Evolutionary conservation across 2,113 vertebrate species (phyloP).

Genomic region (Petroica traversi): DNA sequence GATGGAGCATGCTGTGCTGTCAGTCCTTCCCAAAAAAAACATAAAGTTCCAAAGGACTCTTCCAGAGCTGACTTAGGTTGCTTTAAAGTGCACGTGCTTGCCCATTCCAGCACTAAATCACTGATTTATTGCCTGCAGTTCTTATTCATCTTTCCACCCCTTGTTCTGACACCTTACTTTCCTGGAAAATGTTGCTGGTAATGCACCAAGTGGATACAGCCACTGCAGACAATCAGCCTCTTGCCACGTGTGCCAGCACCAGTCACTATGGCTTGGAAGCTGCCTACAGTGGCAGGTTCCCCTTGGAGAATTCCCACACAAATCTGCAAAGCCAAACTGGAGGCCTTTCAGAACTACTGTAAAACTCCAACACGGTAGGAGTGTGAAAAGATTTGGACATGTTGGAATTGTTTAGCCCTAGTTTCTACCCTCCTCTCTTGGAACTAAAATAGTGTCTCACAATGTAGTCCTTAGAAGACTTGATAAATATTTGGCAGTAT

Average conservation of each 20-base stretch:
- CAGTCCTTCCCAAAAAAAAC: neutral
- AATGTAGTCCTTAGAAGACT: neutral
- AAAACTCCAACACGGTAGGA: neutral
- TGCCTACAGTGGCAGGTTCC: neutral
- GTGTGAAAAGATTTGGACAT: neutral
- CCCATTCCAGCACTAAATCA: neutral
- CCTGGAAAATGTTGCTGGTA: neutral
- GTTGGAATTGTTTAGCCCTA: neutral
- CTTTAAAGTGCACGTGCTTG: neutral
- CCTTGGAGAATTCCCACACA: neutral
- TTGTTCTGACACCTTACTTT: neutral
- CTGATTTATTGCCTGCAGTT: neutral
- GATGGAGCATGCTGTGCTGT: accelerated
- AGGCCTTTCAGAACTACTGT: neutral
- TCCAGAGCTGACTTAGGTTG: neutral
- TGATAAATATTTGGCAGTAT: neutral
- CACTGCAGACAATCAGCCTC: neutral
- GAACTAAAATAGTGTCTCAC: neutral
- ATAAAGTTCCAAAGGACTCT: neutral
- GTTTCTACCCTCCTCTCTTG: neutral
- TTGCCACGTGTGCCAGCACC: neutral
- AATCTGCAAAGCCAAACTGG: neutral
- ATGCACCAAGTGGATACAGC: neutral
- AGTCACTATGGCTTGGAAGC: neutral
- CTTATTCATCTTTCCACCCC: neutral